Conservation (phyloP, 2,113 vertebrate species). For the Tinamus guttatus region DNA sequence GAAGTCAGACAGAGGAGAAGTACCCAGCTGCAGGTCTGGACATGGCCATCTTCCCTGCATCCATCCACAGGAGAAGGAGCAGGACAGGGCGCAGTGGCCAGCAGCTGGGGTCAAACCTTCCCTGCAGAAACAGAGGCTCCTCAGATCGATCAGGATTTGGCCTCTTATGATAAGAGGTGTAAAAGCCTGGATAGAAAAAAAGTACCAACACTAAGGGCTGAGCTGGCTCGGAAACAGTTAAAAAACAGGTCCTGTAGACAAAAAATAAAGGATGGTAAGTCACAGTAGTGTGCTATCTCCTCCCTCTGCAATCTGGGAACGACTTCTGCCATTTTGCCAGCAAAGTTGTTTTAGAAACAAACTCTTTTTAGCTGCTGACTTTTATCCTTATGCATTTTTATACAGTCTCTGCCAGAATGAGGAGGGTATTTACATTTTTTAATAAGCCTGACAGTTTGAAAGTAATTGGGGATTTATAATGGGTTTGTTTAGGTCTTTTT, state of each 20-base stretch:
- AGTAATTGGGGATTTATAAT: conserved; percentile 75
- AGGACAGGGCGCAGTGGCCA: not conserved
- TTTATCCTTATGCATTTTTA: conserved; percentile 72
- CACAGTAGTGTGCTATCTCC: not conserved
- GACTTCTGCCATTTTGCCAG: not conserved
- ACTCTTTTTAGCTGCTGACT: conserved; percentile 52
- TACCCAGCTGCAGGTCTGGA: not conserved
- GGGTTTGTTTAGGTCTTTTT: conserved; percentile 68
- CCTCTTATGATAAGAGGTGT: not conserved
- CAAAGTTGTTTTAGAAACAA: conserved; percentile 35
- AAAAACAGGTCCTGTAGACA: not conserved
- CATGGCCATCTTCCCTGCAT: not conserved
- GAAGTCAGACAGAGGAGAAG: not conserved
- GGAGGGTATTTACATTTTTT: conserved; percentile 75
- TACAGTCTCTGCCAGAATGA: conserved; percentile 46
- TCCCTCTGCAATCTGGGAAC: not conserved
- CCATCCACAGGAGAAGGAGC: not conserved
- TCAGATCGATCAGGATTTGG: not conserved
- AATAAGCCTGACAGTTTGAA: conserved; percentile 75
- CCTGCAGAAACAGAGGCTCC: not conserved
- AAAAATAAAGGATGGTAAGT: not conserved
- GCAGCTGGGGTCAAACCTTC: not conserved
- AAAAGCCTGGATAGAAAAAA: not conserved
- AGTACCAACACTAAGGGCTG: not conserved
- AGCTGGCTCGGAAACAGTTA: not conserved